Percentiles rank a stretch among this genome's conserved stretches.
Conservation (phyloP, 2,888 invertebrate genomes). For the Anagyrus pseudococci region DNA sequence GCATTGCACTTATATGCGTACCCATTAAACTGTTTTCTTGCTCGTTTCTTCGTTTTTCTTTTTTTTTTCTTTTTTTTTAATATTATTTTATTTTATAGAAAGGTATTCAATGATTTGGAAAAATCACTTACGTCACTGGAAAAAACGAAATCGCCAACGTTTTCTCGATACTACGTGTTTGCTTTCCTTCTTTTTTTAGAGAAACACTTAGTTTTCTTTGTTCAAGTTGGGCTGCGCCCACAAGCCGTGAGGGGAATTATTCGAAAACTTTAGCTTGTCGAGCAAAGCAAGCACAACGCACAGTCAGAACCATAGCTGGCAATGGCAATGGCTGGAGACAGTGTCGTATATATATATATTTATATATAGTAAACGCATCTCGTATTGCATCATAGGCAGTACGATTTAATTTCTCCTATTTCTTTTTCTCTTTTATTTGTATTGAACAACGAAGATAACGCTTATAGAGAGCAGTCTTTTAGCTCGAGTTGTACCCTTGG, state of each 20-base stretch:
- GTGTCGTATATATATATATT: slow-evolving; percentile 36
- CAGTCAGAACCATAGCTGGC: slow-evolving; percentile 10
- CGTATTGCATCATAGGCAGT: slow-evolving; percentile 45
- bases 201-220: no score
- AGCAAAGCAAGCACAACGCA: neutral
- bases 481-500: slow-evolving; percentile 10
- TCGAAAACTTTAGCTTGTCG: slow-evolving; percentile 9
- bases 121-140: slow-evolving; percentile 21
- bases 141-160: neutral
- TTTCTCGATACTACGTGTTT: neutral
- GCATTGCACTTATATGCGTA: slow-evolving; percentile 35
- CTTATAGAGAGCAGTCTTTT: slow-evolving; percentile 28
- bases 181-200: no score
- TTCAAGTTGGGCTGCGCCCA: no score
- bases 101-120: slow-evolving; percentile 29
- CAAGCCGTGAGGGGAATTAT: slow-evolving; percentile 3
- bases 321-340: slow-evolving; percentile 40
- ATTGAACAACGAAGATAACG: slow-evolving; percentile 36
- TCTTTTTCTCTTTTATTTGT: slow-evolving; percentile 19
- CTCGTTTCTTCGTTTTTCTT: no score
- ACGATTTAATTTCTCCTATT: slow-evolving; percentile 39
- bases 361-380: slow-evolving; percentile 41
- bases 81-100: slow-evolving; percentile 28
- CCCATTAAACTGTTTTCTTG: no score
- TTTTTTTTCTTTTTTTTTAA: no score